These are phyloP conservation scores for Variabilichromis moorii DNA, from an alignment of 2,113 vertebrate genomes.

Conservation along the genomic window DNA sequence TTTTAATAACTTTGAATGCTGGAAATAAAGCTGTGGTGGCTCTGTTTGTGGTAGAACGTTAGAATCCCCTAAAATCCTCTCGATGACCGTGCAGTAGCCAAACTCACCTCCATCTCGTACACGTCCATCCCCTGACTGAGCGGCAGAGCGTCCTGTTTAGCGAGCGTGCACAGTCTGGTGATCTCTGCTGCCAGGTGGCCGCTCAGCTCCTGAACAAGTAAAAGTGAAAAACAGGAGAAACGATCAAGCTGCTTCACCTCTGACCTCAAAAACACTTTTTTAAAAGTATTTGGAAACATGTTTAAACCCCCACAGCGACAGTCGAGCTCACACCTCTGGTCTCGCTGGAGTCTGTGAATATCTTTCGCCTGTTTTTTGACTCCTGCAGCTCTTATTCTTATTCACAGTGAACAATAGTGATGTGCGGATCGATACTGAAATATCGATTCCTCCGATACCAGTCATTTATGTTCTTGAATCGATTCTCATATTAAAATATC, in stretches of 20 bases:
- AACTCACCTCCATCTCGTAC: slow-evolving; percentile 64
- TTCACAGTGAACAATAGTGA: no score
- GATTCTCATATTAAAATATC: no score
- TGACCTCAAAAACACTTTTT: background rate
- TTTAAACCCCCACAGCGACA: background rate
- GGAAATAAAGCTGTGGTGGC: background rate
- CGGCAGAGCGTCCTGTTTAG: slow-evolving; percentile 20
- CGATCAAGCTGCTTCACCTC: background rate
- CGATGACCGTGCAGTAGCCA: accelerated
- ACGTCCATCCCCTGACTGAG: slow-evolving; percentile 24
- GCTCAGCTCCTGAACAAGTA: slow-evolving; percentile 54
- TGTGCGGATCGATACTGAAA: no score
- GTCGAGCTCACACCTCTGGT: background rate
- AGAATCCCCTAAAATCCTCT: background rate
- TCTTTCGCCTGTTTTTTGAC: background rate
- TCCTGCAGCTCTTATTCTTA: background rate
- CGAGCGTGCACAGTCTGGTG: slow-evolving; percentile 49
- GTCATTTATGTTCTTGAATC: no score
- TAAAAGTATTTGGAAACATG: background rate
- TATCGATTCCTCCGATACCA: no score
- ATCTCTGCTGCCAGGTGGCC: slow-evolving; percentile 60
- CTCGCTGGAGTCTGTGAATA: accelerated
- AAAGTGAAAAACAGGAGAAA: background rate
- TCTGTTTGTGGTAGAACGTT: background rate
- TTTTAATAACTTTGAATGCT: background rate